Conservation (phyloP, 2,797 vertebrate species). For the Xenentodon cancila region DNA sequence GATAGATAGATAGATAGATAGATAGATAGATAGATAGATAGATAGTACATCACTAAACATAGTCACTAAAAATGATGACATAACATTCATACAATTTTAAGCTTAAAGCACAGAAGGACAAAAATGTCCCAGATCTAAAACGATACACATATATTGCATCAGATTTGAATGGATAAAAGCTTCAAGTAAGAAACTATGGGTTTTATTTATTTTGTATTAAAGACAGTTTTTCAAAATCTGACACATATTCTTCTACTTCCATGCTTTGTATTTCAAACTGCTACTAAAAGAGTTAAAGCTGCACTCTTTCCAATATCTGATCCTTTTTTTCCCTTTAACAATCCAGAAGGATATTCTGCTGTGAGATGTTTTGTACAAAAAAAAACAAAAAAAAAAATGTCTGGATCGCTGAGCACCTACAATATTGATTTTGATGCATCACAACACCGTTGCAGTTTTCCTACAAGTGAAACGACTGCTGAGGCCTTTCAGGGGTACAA, state of each 20-base stretch:
- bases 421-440: slow-evolving; percentile 50
- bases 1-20: no score
- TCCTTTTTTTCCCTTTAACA: slow-evolving; percentile 32
- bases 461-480: slow-evolving; percentile 15
- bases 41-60: no score
- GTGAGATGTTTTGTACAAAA: slow-evolving; percentile 22
- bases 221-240: not conserved
- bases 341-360: slow-evolving; percentile 15
- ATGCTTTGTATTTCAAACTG: not conserved
- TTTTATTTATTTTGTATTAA: not conserved
- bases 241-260: slow-evolving; percentile 2
- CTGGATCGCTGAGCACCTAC: slow-evolving; percentile 32
- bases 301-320: not conserved
- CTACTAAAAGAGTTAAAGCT: not conserved
- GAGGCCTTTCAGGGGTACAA: slow-evolving; percentile 28
- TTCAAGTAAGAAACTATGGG: no score
- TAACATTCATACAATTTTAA: no score
- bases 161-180: no score
- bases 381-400: slow-evolving; percentile 10
- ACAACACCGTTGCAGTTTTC: slow-evolving; percentile 27
- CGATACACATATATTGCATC: no score
- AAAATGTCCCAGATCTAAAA: no score
- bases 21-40: no score
- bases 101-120: no score
- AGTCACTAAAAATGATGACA: no score